A percentile compares a stretch with the other conserved stretches of the same genome.
These are phyloP conservation scores for Pantelozetes paolii DNA, from an alignment of 2,888 invertebrate genomes.

Conservation along the genomic window DNA sequence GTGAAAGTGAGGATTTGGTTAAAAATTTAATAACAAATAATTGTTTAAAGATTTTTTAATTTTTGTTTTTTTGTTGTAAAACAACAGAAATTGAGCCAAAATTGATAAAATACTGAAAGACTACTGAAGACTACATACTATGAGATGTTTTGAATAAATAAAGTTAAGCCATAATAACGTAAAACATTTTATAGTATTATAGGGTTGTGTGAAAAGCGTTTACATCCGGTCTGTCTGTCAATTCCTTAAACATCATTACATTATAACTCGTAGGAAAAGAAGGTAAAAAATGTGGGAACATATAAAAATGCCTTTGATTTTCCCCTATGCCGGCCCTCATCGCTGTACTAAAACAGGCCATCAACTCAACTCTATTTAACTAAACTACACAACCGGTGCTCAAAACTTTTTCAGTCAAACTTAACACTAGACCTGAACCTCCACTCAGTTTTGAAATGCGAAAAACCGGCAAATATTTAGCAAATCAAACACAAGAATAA, in stretches of 20 bases:
- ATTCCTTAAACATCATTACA: slow-evolving; percentile 19
- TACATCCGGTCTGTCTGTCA: slow-evolving; percentile 30
- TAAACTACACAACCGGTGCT: not conserved
- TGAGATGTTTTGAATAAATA: not conserved
- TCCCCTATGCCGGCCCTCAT: slow-evolving; percentile 5
- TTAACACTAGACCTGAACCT: not conserved
- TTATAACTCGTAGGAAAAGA: slow-evolving; percentile 11
- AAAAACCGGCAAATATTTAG: not conserved
- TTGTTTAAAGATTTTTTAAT: too few species aligned
- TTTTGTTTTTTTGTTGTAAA: not conserved
- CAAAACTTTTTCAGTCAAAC: too few species aligned
- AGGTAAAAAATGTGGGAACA: slow-evolving; percentile 35
- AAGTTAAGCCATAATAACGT: not conserved
- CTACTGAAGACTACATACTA: too few species aligned
- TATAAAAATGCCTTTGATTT: slow-evolving; percentile 33
- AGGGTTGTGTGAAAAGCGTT: slow-evolving; percentile 31
- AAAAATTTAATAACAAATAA: too few species aligned
- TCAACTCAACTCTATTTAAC: not conserved
- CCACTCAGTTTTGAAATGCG: not conserved
- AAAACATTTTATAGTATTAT: slow-evolving; percentile 7
- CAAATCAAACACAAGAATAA: not conserved
- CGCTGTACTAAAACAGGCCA: slow-evolving; percentile 29
- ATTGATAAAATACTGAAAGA: not conserved
- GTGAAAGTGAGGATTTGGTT: too few species aligned
- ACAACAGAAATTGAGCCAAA: not conserved